Percentiles rank a stretch among this genome's conserved stretches.
Conservation (phyloP, 2,888 invertebrate species). For the Acanthosepion lycidas region DNA sequence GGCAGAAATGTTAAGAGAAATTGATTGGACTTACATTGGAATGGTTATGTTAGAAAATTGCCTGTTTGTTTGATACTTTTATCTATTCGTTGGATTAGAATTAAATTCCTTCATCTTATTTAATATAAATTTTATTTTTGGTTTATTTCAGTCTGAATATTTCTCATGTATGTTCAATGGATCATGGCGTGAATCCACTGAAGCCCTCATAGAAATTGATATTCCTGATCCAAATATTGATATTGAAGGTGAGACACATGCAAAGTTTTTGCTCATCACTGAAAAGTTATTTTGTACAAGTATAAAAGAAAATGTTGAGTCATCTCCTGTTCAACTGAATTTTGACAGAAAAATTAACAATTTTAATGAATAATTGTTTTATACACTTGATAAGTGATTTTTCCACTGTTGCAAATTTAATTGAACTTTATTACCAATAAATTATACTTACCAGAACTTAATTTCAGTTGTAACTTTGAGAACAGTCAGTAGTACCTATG, state of each 20-base stretch:
- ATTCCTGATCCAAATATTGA: slow-evolving; percentile 84
- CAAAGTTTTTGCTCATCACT: not conserved
- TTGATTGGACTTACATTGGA: not conserved
- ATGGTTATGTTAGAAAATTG: not conserved
- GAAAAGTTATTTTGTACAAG: not conserved
- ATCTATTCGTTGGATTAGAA: not conserved
- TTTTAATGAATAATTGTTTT: too few species aligned
- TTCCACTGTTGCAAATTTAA: too few species aligned
- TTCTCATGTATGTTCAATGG: slow-evolving; percentile 88
- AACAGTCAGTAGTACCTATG: too few species aligned
- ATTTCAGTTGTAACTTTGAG: too few species aligned
- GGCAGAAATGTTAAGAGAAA: too few species aligned
- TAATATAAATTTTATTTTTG: not conserved
- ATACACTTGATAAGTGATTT: too few species aligned
- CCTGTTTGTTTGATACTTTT: not conserved
- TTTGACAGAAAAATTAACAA: too few species aligned
- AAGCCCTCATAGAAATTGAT: slow-evolving; percentile 81
- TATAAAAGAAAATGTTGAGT: too few species aligned
- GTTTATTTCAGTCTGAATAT: slow-evolving; percentile 80
- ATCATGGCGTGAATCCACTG: slow-evolving; percentile 83
- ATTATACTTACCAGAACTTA: too few species aligned
- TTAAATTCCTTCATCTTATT: not conserved
- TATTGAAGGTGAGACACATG: slow-evolving; percentile 78
- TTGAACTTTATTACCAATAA: too few species aligned
- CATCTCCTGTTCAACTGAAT: too few species aligned